Base-by-base conservation (phyloP, 2,888 invertebrate genomes). In the Cinara cedri region DNA sequence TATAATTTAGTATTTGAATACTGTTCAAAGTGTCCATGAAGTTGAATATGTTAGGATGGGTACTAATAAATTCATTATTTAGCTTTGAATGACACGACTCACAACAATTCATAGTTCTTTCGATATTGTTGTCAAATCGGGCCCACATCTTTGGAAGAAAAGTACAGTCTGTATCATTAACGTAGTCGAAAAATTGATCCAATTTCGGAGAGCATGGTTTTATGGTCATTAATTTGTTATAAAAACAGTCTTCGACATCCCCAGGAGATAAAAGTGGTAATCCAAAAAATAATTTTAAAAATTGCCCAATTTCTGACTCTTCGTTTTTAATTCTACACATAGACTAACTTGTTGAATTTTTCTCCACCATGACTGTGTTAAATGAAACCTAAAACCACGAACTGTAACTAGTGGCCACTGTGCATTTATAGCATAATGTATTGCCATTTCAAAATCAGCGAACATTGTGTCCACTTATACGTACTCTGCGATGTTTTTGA, bases 41-140 rank as follows among this genome's bases (percentile, higher is more conserved):
- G 51, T 49, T 44, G 68, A 49, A 68, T 49, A 68, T 68, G 68
- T 68, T 68, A 49, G 68, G 46, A 68, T 46, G 46, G 21, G 68
- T 49, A 68, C 10, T 49, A 51, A 19, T 49, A 51, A 68, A 68
- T 49, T 68, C 68, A 51, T 9, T 44, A 68, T 68, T 68, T 14
- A 68, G 68, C 68, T 68, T 68, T 21, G 68, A 68, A 68, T 68
- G 68, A 10, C 44, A 68, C 46, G 49, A 49, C 26, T 68, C 68
- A 24, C 68, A 68, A 51, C 49, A 3, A 68, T 68, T 68, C n/a
- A 49, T 68, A 68, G 68, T 68, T 68, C 46, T 46, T 49, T 68
- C 51, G 14, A 68, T 68, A 51, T 51, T 68, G 6, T 46, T 51
- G 21, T 46, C 46, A 68, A 68, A 68, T 51, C 46, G 68, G 9